phyloP scores from a whole-genome alignment of 2,888 invertebrate species.

The Pandemis cinnamomeana region DNA sequence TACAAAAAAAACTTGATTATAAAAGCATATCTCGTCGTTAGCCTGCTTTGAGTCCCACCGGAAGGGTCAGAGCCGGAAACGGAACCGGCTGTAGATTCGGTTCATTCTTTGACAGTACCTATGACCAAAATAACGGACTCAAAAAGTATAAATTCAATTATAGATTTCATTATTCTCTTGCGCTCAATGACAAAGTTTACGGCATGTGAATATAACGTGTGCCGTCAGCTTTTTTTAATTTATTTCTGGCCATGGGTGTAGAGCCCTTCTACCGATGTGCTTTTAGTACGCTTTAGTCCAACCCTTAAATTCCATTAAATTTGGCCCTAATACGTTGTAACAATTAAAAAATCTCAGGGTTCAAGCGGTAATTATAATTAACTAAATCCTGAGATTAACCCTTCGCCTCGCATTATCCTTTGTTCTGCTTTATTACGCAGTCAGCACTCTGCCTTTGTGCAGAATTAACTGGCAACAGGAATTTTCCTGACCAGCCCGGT shows the following conservation, averaged over 20 bases:
- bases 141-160: neutral
- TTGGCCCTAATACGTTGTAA: neutral
- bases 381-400: neutral
- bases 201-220: too few species aligned
- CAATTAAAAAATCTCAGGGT: neutral
- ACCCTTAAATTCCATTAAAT: neutral
- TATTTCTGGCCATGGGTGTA: too few species aligned
- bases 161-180: too few species aligned
- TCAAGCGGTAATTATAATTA: neutral
- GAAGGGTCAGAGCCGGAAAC: slow-evolving; percentile 1
- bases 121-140: neutral
- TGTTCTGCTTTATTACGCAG: neutral
- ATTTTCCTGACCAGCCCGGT: neutral
- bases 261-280: too few species aligned
- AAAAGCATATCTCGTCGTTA: neutral
- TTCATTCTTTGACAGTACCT: neutral
- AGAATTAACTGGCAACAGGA: neutral
- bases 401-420: neutral
- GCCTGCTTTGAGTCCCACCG: neutral
- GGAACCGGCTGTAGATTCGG: neutral
- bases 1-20: neutral
- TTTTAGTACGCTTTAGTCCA: neutral
- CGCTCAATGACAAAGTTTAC: too few species aligned
- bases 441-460: neutral
- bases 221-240: too few species aligned